Base-by-base conservation (phyloP, 2,797 vertebrate genomes). In the Sebastes umbrosus region DNA sequence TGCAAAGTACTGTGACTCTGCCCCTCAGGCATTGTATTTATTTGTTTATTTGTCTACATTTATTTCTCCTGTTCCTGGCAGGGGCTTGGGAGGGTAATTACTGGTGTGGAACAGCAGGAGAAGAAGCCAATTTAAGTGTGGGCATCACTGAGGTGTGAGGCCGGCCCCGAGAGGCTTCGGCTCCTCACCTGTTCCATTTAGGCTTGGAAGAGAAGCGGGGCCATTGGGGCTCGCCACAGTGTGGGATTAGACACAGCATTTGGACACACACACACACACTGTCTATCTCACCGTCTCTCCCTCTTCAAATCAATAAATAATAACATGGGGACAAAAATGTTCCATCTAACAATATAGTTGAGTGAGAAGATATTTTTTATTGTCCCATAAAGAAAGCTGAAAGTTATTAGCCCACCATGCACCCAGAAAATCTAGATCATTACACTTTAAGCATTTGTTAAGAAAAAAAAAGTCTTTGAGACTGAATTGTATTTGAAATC, bases 111-210 rank as follows among this genome's bases (percentile, higher is more conserved):
- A 93, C 90, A 86, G 78, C 71, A 79, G 75, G 85, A 90, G 85
- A 90, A 89, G 90, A 92, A 93, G 91, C 86, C 93, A 91, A 93
- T 94, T 94, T 94, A 89, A 90, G 88, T 77, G 79, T 84, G 83
- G 89, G 85, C 82, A 71, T 79, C 79, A 82, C 78, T 87, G 88
- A 90, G 88, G 88, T 94, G 91, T 90, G 87, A 92, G 92, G 87
- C 80, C 27, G 3, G 83, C 82, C 90, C 87, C 79, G 3, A 73
- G 87, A 84, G 90, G 80, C 79, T 85, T n/a, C 0, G 60, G 79
- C 84, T 90, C 77, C 88, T 91, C 87, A 94, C 90, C 92, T 94
- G 88, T 92, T 93, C 77, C 84, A 89, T 90, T 93, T 90, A 92
- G 83, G 75, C 57, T 81, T 85, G 34, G 83, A 82, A 86, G 80